Conservation (phyloP, 2,888 invertebrate species). For the Leptinotarsa rubiginosa region DNA sequence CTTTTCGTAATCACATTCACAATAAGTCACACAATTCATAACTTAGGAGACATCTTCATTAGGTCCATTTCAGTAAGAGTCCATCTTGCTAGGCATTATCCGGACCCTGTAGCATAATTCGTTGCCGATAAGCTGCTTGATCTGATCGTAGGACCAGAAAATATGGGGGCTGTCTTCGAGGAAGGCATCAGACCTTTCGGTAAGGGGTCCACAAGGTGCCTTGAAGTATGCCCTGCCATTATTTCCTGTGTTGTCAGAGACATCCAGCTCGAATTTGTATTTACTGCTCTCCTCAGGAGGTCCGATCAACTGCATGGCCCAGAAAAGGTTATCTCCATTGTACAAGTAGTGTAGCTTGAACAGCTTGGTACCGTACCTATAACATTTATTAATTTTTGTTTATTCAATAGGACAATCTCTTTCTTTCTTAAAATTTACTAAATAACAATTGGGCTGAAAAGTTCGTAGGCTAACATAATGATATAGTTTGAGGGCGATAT, state of each 20-base stretch:
- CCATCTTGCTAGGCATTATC: background rate
- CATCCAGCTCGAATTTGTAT: constrained; percentile 59
- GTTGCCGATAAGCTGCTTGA: constrained; percentile 35
- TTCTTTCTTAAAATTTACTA: too few relatives aligned
- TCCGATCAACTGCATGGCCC: constrained; percentile 58
- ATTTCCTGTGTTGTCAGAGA: constrained; percentile 52
- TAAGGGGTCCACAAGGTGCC: constrained; percentile 43
- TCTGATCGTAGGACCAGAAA: constrained; percentile 27
- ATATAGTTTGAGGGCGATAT: too few relatives aligned
- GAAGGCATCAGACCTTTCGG: constrained; percentile 37
- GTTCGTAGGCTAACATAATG: too few relatives aligned
- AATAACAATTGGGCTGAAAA: too few relatives aligned
- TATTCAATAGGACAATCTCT: too few relatives aligned
- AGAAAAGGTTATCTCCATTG: constrained; percentile 47
- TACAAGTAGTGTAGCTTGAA: constrained; percentile 56
- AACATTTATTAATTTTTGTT: too few relatives aligned
- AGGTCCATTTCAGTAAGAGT: background rate
- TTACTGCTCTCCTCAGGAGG: constrained; percentile 50
- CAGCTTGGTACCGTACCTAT: constrained; percentile 44
- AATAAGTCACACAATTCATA: too few relatives aligned
- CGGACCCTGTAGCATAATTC: constrained; percentile 36
- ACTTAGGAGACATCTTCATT: background rate
- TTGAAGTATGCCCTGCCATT: constrained; percentile 48
- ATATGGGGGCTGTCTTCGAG: constrained; percentile 10
- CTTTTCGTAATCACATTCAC: too few relatives aligned